These are phyloP conservation scores for Pluvianellus socialis DNA, from an alignment of 2,113 vertebrate genomes.

Conservation along the genomic window DNA sequence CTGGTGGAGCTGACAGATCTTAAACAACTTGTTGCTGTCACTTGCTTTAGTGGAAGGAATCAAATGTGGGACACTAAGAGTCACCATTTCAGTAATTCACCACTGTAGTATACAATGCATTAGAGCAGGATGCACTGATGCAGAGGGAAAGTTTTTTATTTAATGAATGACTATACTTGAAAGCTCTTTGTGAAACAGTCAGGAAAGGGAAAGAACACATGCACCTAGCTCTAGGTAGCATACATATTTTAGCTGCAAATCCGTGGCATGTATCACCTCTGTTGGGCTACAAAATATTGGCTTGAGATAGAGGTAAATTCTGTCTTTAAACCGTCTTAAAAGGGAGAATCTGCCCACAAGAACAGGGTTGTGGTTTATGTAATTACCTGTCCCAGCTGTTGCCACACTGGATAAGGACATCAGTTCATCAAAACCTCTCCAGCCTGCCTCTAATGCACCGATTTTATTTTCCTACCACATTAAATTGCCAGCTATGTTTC, in stretches of 20 bases:
- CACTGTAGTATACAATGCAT: fast-evolving
- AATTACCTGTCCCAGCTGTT: background rate
- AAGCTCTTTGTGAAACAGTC: background rate
- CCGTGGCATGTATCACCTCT: background rate
- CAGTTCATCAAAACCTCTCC: background rate
- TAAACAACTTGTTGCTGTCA: background rate
- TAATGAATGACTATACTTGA: background rate
- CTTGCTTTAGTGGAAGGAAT: background rate
- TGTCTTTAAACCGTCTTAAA: background rate
- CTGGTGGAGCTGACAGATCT: background rate
- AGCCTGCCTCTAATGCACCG: background rate
- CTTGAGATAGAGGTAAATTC: background rate
- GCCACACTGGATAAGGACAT: background rate
- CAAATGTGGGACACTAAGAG: background rate
- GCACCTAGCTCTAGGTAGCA: background rate
- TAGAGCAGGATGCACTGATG: background rate
- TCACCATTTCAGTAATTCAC: background rate
- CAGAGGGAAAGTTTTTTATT: background rate
- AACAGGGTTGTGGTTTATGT: background rate
- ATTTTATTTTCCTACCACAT: background rate
- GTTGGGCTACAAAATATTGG: background rate
- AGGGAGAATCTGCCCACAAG: background rate
- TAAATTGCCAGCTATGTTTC: background rate
- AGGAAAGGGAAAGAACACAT: background rate
- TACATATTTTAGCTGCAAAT: background rate